Base-by-base conservation (phyloP, 2,113 vertebrate genomes). In the Pedetes capensis region DNA sequence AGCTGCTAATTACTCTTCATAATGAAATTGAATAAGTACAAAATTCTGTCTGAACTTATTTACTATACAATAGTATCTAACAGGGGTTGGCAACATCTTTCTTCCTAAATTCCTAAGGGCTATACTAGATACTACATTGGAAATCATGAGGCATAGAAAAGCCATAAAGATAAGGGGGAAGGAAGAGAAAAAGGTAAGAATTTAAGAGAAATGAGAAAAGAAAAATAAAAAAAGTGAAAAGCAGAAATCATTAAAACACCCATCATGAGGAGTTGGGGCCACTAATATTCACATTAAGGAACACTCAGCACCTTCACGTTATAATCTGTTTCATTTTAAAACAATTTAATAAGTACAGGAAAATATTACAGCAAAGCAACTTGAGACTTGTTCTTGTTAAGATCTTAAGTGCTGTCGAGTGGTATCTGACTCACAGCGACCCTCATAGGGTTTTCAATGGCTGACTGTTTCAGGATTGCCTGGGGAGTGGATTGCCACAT, bases 21-120 rank as follows among this genome's bases (percentile, higher is more conserved):
- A 95, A 86, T 75, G 32, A 95, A 96, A 90, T 51, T 59, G 14
- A 95, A 11, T 64, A 72, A 86, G 76, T 90, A 92, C 42, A 79
- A 93, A 81, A 76, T 91, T 89, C 10, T 91, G 20, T 91, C 59
- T 74, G 49, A 93, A 86, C 5, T 81, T 82, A 55, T 68, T 96
- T 87, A 82, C 14, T 18, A 55, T 63, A 85, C 1, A 82, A 66
- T 44, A 47, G 23, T 68, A 51, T 93, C 18, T 89, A 95, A 79
- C 18, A 85, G 34, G 2, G 2, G 4, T 81, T 39, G 49, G 11
- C 59, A 95, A 61, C n/a, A 66, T 92, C 84, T 74, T 81, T 81
- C 59, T 4, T 89, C 12, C 53, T 79, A 93, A 91, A 32, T 63
- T 53, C 55, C 69, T 61, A 61, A 85, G 29, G 42, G 27, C 5